These are phyloP conservation scores for Musca vetustissima DNA, from an alignment of 1,140 invertebrate species.

Conservation along the genomic window DNA sequence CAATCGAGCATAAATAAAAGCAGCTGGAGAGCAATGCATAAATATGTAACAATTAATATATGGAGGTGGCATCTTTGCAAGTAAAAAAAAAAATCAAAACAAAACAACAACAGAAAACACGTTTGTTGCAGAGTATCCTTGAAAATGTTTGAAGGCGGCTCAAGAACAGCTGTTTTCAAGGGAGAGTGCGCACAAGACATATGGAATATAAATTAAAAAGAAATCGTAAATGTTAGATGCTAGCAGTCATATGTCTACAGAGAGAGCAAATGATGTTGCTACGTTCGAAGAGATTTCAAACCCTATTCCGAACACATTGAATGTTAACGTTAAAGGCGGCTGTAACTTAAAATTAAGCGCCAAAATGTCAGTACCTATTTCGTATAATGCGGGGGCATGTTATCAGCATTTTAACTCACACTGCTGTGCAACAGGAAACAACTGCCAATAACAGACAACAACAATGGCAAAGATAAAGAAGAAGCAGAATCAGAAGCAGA, in stretches of 20 bases:
- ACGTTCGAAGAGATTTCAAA: neutral
- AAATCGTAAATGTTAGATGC: neutral
- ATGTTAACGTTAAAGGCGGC: too few relatives aligned
- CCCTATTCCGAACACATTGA: too few relatives aligned
- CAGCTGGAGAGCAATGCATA: neutral
- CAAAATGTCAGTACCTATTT: neutral
- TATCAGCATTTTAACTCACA: neutral
- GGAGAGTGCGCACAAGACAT: neutral
- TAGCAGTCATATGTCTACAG: neutral
- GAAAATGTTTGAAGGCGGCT: slow-evolving; percentile 11
- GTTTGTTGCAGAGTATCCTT: neutral
- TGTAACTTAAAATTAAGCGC: neutral
- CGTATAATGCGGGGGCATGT: too few relatives aligned
- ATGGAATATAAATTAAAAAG: neutral
- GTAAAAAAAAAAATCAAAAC: neutral
- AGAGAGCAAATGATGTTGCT: neutral
- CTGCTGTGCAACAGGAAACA: neutral
- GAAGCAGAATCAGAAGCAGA: too few relatives aligned
- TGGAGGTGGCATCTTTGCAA: too few relatives aligned
- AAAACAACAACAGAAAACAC: neutral
- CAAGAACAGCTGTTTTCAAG: neutral
- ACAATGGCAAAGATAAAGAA: neutral
- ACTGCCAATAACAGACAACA: neutral
- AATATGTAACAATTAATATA: too few relatives aligned
- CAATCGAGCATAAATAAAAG: neutral